Evolutionary conservation across 2,113 vertebrate genomes (phyloP).

Genomic region (Xyliphius kryptos): DNA sequence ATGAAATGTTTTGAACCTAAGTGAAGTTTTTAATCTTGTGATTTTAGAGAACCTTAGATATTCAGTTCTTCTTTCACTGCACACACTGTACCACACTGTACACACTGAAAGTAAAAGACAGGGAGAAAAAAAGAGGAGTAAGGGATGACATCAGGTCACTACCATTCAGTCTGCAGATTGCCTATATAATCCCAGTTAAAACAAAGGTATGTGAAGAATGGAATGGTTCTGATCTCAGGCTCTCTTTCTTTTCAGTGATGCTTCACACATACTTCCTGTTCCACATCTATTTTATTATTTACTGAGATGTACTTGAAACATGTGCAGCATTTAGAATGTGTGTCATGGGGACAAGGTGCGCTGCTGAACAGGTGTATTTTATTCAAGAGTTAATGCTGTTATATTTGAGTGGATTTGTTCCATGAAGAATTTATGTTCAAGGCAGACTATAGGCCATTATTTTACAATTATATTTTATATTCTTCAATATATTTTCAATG

Average conservation of each 20-base stretch:
- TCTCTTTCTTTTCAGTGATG: slow-evolving; percentile 14
- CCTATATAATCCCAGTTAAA: slow-evolving; percentile 19
- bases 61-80: neutral
- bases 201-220: slow-evolving; percentile 10
- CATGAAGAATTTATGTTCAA: neutral
- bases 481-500: neutral
- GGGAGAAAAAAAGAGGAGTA: neutral
- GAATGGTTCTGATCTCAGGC: slow-evolving; percentile 8
- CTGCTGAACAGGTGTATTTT: slow-evolving; percentile 1
- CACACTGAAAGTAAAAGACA: neutral
- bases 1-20: slow-evolving; percentile 39
- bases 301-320: slow-evolving; percentile 27
- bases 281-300: slow-evolving; percentile 12
- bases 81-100: neutral
- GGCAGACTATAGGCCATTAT: neutral
- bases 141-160: slow-evolving; percentile 5
- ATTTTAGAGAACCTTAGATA: slow-evolving; percentile 26
- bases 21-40: slow-evolving; percentile 24
- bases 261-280: slow-evolving; percentile 12
- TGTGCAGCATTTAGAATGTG: slow-evolving; percentile 7
- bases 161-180: slow-evolving; percentile 16
- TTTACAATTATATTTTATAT: neutral
- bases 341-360: neutral
- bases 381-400: slow-evolving; percentile 12
- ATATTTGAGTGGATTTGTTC: neutral